Evolutionary conservation across 2,888 invertebrate species (phyloP), one percentile per base, ranked within the genome.

Genomic region (Microdon myrmicae): DNA sequence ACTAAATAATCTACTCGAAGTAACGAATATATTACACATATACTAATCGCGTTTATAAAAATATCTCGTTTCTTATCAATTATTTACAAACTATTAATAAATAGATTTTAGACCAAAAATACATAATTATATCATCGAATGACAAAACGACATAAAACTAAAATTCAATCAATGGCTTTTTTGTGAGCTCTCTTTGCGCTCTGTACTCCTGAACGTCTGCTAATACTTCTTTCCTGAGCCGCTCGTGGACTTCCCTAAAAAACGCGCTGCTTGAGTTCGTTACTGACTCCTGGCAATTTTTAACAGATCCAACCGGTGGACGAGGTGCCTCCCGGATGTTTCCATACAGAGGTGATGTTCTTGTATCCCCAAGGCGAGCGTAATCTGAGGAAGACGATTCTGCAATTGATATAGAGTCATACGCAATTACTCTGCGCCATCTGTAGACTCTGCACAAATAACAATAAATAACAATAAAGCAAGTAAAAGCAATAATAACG

Each of bases 101-200:
- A 38, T 14, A 13, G 12, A 2, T 14, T 7, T 64, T 58, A 49
- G 67, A 70, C 49, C 29, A 20, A 49, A 53, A 49, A 34, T 9
- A 44, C 19, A 61, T 41, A 60, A 58, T 43, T 61, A 69, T 48
- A 68, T 38, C 48, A 64, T 22, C 60, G 22, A 54, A 68, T 34
- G 29, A 53, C 26, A 41, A 31, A 22, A 38, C 13, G 39, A 34
- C 44, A 22, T 39, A 58, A 34, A 54, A 70, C 74, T 71, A 79
- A 67, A 78, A 71, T 67, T 77, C 72, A 54, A 79, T 76, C 3
- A 79, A 69, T 13, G 78, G 79, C 54, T 74, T 71, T 7, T 59
- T 45, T 39, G 68, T 68, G 6, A 71, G 44, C 45, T 69, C 69
- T 25, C 71, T 74, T 25, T 72, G 67, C 22, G 69, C 60, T 20